Conservation (phyloP, 2,888 invertebrate genomes). For the Nasonia oneida region DNA sequence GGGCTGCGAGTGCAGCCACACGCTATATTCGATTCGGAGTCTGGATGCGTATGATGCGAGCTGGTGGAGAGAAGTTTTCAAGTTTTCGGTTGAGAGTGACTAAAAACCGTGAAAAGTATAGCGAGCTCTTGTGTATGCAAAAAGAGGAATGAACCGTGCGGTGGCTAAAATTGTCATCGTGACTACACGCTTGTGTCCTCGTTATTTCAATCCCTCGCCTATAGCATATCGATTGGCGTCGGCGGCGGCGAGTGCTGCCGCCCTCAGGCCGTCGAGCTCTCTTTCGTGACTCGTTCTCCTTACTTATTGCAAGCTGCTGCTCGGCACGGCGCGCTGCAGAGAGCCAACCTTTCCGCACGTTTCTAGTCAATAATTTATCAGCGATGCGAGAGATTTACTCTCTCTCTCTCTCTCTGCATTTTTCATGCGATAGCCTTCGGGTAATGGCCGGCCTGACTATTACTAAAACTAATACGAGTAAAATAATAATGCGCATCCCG, state of each 20-base stretch:
- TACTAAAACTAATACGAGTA: not conserved
- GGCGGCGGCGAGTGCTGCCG: not conserved
- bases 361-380: slow-evolving; percentile 47
- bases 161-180: slow-evolving; percentile 31
- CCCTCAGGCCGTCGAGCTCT: not conserved
- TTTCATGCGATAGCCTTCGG: slow-evolving; percentile 24
- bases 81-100: not conserved
- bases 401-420: slow-evolving; percentile 33
- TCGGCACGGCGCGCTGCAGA: not conserved
- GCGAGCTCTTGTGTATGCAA: not conserved
- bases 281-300: slow-evolving; percentile 55
- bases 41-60: not conserved
- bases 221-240: slow-evolving; percentile 41
- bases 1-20: slow-evolving; percentile 44
- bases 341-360: slow-evolving; percentile 38
- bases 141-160: not conserved
- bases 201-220: slow-evolving; percentile 49
- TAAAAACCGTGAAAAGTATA: not conserved
- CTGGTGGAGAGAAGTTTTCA: not conserved
- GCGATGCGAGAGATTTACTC: slow-evolving; percentile 45
- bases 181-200: slow-evolving; percentile 37
- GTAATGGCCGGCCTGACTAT: not conserved
- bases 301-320: not conserved
- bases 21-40: slow-evolving; percentile 15
- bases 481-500: not conserved